Base-by-base conservation (phyloP, 2,888 invertebrate species). In the Drosophila buzzatii region DNA sequence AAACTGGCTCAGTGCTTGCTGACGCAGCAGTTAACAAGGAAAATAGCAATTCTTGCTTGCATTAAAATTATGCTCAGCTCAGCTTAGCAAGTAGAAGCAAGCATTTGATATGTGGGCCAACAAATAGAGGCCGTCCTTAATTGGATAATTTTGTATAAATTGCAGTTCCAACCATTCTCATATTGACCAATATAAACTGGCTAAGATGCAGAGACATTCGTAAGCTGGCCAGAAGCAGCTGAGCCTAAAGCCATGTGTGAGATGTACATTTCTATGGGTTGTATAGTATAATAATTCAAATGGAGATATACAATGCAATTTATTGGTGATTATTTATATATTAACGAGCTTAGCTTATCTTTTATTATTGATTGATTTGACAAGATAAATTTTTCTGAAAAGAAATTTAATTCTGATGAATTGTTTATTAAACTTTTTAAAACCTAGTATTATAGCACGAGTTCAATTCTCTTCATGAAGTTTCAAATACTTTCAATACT, bases 11-110 rank as follows among this genome's bases (percentile, higher is more conserved):
- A 8, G 58, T 70, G 61, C 31, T 35, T 39, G 71, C 74, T 73
- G 66, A 74, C 45, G 57, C 66, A 73, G 66, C 85, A 85, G 83
- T 70, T 85, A 77, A 82, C 83, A 74, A 41, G 77, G 59, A 77
- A 85, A 88, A 87, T 79, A 76, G 63, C 66, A 72, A 52, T 65
- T 65, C 51, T 61, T 61, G 75, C 66, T 68, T 62, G 70, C 70
- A 69, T 41, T 67, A 71, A 70, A 77, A 72, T 78, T 66, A 81
- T 70, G 71, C 63, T 65, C 57, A 45, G 71, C 63, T 65, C 57
- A 45, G 66, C 68, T 73, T 73, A 63, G 68, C 61, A 62, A 66
- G 60, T 55, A 53, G 64, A 59, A 66, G 64, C 23, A 27, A 27
- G 55, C 66, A 70, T 86, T 74, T 74, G 63, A 60, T 60, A 49